Evolutionary conservation across 2,888 invertebrate genomes (phyloP).

Genomic region (Acleris cristana): DNA sequence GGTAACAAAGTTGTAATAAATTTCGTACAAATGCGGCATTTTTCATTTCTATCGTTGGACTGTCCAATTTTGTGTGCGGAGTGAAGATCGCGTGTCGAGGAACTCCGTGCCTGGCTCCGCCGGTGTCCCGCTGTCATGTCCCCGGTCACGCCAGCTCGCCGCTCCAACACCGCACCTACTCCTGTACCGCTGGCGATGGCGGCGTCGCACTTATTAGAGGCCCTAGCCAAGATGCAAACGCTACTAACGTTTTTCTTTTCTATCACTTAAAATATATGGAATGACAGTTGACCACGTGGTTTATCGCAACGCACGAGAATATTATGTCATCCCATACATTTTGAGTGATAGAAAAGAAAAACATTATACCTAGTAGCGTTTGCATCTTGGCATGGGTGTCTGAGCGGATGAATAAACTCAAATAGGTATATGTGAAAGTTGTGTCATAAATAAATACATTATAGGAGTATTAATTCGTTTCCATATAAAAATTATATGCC

Average conservation of each 20-base stretch:
- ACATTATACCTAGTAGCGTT: too few species aligned
- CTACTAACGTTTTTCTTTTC: too few species aligned
- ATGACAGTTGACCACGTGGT: background rate
- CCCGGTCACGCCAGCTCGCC: constrained; percentile 66
- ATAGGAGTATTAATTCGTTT: too few species aligned
- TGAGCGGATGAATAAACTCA: too few species aligned
- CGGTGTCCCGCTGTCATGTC: constrained; percentile 69
- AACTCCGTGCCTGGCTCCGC: constrained; percentile 66
- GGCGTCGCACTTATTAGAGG: background rate
- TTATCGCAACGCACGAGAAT: too few species aligned
- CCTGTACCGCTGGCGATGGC: background rate
- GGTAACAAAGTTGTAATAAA: constrained; percentile 45
- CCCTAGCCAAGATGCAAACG: background rate
- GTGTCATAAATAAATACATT: too few species aligned
- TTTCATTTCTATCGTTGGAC: constrained; percentile 44
- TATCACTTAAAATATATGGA: background rate
- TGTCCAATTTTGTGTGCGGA: constrained; percentile 52
- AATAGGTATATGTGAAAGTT: too few species aligned
- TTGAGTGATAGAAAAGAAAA: too few species aligned
- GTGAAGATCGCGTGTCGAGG: constrained; percentile 70
- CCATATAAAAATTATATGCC: too few species aligned
- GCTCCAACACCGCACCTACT: constrained; percentile 21
- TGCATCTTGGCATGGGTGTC: too few species aligned
- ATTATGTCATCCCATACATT: too few species aligned
- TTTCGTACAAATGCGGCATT: constrained; percentile 54